Conservation (phyloP, 2,888 invertebrate genomes). For the Cosmia trapezina region DNA sequence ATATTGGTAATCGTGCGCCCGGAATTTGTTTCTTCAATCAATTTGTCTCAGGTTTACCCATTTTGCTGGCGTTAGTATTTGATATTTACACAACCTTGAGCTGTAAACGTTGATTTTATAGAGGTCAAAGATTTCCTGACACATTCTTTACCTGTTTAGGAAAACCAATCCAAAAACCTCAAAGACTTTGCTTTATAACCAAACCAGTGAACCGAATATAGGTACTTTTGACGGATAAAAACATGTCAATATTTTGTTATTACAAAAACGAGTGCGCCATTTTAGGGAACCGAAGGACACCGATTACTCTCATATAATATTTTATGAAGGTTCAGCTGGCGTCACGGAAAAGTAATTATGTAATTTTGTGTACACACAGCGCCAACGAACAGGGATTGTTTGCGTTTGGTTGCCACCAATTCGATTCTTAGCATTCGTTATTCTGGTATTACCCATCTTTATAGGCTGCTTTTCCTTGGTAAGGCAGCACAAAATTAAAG, state of each 20-base stretch:
- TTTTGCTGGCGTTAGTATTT: background rate
- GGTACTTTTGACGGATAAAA: background rate
- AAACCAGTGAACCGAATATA: background rate
- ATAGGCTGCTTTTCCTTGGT: background rate
- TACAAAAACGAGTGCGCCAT: background rate
- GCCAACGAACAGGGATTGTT: background rate
- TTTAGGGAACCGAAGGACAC: background rate
- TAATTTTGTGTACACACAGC: background rate
- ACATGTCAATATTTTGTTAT: slow-evolving; percentile 5
- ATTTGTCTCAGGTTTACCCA: background rate
- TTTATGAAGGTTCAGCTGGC: slow-evolving; percentile 25
- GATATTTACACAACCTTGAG: background rate
- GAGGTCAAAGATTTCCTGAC: background rate
- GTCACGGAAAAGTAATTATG: slow-evolving; percentile 13
- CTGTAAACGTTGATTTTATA: background rate
- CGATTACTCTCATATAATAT: slow-evolving; percentile 9
- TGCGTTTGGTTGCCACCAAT: background rate
- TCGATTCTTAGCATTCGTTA: background rate
- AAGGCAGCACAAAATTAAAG: background rate
- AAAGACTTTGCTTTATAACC: background rate
- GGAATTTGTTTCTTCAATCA: slow-evolving; percentile 19
- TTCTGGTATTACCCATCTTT: background rate
- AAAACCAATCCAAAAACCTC: background rate
- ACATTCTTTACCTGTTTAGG: background rate
- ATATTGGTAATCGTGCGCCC: background rate